A percentile compares a stretch with the other conserved stretches of the same genome.
Evolutionary conservation across 1,140 invertebrate species (phyloP).

Genomic region (Laupala kohalensis): DNA sequence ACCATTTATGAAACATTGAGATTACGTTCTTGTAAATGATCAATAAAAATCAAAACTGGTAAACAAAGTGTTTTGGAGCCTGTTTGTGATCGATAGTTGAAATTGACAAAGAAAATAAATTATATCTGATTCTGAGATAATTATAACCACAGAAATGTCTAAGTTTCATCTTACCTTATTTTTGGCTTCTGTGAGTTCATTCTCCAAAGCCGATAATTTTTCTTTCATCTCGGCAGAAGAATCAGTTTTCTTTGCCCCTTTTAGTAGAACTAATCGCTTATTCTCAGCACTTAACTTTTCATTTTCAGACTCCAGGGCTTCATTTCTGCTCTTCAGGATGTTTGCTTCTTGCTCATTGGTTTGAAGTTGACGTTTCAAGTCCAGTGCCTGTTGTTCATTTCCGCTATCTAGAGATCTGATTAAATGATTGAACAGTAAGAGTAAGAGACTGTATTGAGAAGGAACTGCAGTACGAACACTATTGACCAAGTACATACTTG

Average conservation of each 20-base stretch:
- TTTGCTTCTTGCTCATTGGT: slow-evolving; percentile 56
- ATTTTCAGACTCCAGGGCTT: slow-evolving; percentile 55
- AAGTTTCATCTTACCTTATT: slow-evolving; percentile 28
- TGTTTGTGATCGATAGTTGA: too few relatives aligned
- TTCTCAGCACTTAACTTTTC: slow-evolving; percentile 59
- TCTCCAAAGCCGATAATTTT: slow-evolving; percentile 47
- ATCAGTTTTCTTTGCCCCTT: slow-evolving; percentile 33
- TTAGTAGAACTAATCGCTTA: slow-evolving; percentile 43
- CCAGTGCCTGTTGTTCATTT: slow-evolving; percentile 42
- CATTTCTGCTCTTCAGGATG: slow-evolving; percentile 46
- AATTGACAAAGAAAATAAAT: too few relatives aligned
- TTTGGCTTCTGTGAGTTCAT: slow-evolving; percentile 43
- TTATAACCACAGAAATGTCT: too few relatives aligned
- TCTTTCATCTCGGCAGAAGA: slow-evolving; percentile 39
- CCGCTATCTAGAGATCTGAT: slow-evolving; percentile 43
- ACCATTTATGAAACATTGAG: too few relatives aligned
- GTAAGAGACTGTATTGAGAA: too few relatives aligned
- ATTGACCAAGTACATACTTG: slow-evolving; percentile 34
- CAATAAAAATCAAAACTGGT: too few relatives aligned
- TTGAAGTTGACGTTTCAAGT: slow-evolving; percentile 57
- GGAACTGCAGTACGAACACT: not conserved
- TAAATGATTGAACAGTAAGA: too few relatives aligned
- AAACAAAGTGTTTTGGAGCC: too few relatives aligned
- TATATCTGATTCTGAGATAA: too few relatives aligned
- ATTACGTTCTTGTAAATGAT: too few relatives aligned